Percentiles rank a stretch among this genome's conserved stretches.
phyloP scores from a whole-genome alignment of 2,113 vertebrate genomes.

The Holacanthus passer region DNA sequence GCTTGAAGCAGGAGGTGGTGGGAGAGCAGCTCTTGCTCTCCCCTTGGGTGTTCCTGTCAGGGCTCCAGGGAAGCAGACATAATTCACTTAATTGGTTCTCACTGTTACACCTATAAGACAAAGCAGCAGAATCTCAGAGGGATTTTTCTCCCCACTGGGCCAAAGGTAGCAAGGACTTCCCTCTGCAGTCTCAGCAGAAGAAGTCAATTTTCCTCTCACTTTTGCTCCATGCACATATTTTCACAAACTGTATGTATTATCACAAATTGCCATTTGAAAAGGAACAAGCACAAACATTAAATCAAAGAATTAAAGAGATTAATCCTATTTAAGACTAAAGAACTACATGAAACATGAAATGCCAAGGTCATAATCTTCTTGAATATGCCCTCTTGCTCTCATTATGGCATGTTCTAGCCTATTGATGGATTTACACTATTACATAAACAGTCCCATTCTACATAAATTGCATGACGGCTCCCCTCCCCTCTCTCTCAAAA shows the following conservation, averaged over 20 bases:
- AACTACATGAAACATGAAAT: slow-evolving; percentile 19
- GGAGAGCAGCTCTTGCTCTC: slow-evolving; percentile 53
- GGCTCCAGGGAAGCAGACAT: slow-evolving; percentile 69
- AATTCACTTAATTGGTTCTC: slow-evolving; percentile 80
- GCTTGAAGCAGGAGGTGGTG: slow-evolving; percentile 32
- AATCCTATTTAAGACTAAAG: slow-evolving; percentile 31
- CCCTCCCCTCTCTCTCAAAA: slow-evolving; percentile 11
- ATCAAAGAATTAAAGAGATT: not conserved
- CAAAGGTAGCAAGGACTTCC: slow-evolving; percentile 55
- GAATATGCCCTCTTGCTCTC: not conserved
- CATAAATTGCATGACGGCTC: slow-evolving; percentile 55
- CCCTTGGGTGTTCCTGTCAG: slow-evolving; percentile 74
- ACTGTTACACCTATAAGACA: slow-evolving; percentile 46
- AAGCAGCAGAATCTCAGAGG: slow-evolving; percentile 37
- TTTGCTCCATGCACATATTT: slow-evolving; percentile 12
- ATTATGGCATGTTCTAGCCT: not conserved
- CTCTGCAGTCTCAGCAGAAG: slow-evolving; percentile 47
- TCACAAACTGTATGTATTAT: not conserved
- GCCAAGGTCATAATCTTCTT: not conserved
- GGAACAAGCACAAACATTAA: not conserved
- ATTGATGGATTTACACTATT: slow-evolving; percentile 28
- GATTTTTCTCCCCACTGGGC: slow-evolving; percentile 42
- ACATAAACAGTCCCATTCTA: slow-evolving; percentile 27
- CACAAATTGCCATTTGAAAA: not conserved
- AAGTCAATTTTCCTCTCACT: not conserved